A percentile compares a stretch with the other conserved stretches of the same genome.
Evolutionary conservation across 2,113 vertebrate genomes (phyloP).

Genomic region (Corydoras maculifer): DNA sequence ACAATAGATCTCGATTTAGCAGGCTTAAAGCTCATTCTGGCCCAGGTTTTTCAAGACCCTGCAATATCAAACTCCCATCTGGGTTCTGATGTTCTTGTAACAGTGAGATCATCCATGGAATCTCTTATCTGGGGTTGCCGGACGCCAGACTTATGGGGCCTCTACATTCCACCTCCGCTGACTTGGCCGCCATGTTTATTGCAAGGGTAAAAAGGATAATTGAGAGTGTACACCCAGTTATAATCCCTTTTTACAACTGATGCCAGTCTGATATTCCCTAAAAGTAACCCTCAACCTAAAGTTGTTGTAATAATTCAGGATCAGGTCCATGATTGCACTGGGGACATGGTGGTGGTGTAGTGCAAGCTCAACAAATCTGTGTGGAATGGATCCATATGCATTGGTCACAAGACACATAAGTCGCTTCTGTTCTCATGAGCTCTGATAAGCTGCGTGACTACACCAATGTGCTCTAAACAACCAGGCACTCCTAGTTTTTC

Average conservation of each 20-base stretch:
- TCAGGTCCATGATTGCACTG: neutral
- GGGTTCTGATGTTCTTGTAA: neutral
- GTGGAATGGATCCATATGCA: neutral
- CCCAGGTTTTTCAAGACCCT: no score
- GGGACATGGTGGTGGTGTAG: no score
- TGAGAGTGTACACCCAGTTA: slow-evolving; percentile 19
- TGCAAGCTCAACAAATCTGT: neutral
- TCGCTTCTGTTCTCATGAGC: neutral
- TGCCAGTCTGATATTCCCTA: neutral
- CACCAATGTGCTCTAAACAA: slow-evolving; percentile 16
- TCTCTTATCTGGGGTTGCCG: slow-evolving; percentile 9
- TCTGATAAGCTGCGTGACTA: neutral
- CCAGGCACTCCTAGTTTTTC: slow-evolving; percentile 6
- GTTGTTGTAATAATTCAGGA: slow-evolving; percentile 16
- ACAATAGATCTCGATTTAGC: neutral
- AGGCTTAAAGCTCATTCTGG: no score
- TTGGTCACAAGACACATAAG: slow-evolving; percentile 10
- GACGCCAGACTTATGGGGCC: neutral
- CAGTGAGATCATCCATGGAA: slow-evolving; percentile 7
- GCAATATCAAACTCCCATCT: no score
- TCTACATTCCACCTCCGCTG: slow-evolving; percentile 11
- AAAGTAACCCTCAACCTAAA: slow-evolving; percentile 6
- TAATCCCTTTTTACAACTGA: slow-evolving; percentile 9
- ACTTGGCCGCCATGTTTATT: neutral
- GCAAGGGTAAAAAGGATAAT: neutral